Evolutionary conservation across 2,888 invertebrate genomes (phyloP).

Genomic region (Yponomeuta cagnagella): DNA sequence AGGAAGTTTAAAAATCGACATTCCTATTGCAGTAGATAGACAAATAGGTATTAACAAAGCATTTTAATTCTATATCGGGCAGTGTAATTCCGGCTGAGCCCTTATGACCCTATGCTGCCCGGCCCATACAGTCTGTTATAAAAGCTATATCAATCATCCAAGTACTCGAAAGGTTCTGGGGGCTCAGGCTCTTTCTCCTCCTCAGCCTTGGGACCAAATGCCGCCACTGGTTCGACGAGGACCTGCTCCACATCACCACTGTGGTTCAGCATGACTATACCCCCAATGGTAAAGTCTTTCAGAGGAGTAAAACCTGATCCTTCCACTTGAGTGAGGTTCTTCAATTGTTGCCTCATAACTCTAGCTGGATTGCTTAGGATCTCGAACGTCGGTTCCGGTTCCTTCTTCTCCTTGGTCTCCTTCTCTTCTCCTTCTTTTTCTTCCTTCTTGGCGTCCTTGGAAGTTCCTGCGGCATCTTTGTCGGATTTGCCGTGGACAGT

Average conservation of each 20-base stretch:
- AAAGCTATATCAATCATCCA: constrained; percentile 80
- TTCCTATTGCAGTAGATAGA: not conserved
- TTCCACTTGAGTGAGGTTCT: constrained; percentile 86
- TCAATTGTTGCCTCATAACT: constrained; percentile 93
- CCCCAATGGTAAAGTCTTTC: constrained; percentile 95
- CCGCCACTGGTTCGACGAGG: constrained; percentile 94
- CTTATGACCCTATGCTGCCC: constrained; percentile 16
- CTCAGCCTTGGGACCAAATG: constrained; percentile 92
- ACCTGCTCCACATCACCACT: constrained; percentile 87
- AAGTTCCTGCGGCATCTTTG: constrained; percentile 42
- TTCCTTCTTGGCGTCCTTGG: constrained; percentile 69
- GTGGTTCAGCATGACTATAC: constrained; percentile 96
- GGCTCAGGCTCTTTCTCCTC: constrained; percentile 98
- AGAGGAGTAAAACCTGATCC: constrained; percentile 88
- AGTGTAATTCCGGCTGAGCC: constrained; percentile 26
- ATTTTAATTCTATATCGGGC: not conserved
- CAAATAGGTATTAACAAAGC: not conserved
- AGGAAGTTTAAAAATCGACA: not conserved
- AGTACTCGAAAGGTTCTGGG: constrained; percentile 97
- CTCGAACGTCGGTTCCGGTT: constrained; percentile 94
- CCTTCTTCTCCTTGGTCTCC: constrained; percentile 78
- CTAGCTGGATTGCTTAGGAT: constrained; percentile 96
- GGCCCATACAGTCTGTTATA: constrained; percentile 29
- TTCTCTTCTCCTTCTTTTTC: constrained; percentile 66
- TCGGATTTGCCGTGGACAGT: constrained; percentile 71